Conservation (phyloP, 1,140 invertebrate species). For the Drosophila cardini region DNA sequence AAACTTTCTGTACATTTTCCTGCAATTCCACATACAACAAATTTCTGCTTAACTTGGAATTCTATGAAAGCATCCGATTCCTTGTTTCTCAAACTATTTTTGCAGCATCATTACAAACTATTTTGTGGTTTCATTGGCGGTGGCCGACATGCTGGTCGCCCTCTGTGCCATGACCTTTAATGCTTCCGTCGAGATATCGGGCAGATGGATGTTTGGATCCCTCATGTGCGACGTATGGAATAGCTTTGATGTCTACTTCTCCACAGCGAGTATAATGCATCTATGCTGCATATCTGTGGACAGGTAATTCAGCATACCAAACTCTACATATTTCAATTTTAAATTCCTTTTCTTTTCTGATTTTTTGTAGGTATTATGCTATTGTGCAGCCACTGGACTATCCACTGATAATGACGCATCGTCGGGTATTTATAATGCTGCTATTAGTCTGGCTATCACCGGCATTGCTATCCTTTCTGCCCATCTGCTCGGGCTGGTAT, state of each 20-base stretch:
- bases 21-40: background rate
- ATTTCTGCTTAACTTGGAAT: background rate
- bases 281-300: slow-evolving; percentile 96
- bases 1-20: slow-evolving; percentile 7
- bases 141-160: slow-evolving; percentile 96
- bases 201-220: slow-evolving; percentile 94
- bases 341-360: background rate
- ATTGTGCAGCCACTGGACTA: slow-evolving; percentile 96
- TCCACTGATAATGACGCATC: slow-evolving; percentile 94
- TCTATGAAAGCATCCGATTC: too few relatives aligned
- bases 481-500: slow-evolving; percentile 97
- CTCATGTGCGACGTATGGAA: slow-evolving; percentile 98
- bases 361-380: slow-evolving; percentile 90
- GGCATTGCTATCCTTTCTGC: slow-evolving; percentile 96
- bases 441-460: slow-evolving; percentile 96
- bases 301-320: slow-evolving; percentile 60
- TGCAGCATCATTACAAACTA: slow-evolving; percentile 94
- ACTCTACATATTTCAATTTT: too few relatives aligned
- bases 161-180: slow-evolving; percentile 97
- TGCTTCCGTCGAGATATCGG: slow-evolving; percentile 92
- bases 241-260: slow-evolving; percentile 97
- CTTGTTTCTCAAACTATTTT: background rate
- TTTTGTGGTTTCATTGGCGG: slow-evolving; percentile 95
- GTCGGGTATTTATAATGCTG: slow-evolving; percentile 90
- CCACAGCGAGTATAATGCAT: slow-evolving; percentile 94